phyloP scores from a whole-genome alignment of 2,888 invertebrate genomes.

The Cenopis cana region DNA sequence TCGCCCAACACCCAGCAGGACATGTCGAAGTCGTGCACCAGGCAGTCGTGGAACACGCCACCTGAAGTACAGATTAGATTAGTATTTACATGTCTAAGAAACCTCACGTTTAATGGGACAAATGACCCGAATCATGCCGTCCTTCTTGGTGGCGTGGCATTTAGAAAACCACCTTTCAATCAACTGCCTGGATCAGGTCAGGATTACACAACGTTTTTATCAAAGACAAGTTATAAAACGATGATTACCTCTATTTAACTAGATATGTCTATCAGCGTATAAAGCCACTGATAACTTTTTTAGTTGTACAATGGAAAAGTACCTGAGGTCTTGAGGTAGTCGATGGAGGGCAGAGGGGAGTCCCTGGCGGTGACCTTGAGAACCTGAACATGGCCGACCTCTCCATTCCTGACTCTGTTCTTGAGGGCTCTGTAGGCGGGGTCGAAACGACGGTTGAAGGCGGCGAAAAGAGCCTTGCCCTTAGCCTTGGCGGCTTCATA shows the following conservation, averaged over 20 bases:
- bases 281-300: background rate
- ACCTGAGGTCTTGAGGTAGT: slow-evolving; percentile 86
- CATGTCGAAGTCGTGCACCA: slow-evolving; percentile 89
- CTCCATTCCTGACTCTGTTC: slow-evolving; percentile 81
- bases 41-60: slow-evolving; percentile 88
- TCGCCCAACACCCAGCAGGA: slow-evolving; percentile 87
- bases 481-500: slow-evolving; percentile 84
- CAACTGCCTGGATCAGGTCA: background rate
- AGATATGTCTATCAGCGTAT: too few relatives aligned
- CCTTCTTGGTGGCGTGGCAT: too few relatives aligned
- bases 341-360: slow-evolving; percentile 86
- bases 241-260: background rate
- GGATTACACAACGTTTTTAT: background rate
- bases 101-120: too few relatives aligned
- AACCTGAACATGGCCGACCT: slow-evolving; percentile 87
- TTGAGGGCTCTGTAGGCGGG: slow-evolving; percentile 83
- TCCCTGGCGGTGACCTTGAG: slow-evolving; percentile 87
- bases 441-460: slow-evolving; percentile 89
- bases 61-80: slow-evolving; percentile 66
- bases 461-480: slow-evolving; percentile 85
- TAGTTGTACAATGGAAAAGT: slow-evolving; percentile 39
- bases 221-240: background rate
- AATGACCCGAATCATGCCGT: too few relatives aligned
- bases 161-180: too few relatives aligned
- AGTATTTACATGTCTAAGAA: too few relatives aligned